Evolutionary conservation across 2,113 vertebrate species (phyloP), one percentile per base, ranked within the genome.

Genomic region (Periophthalmodon schlosseri): DNA sequence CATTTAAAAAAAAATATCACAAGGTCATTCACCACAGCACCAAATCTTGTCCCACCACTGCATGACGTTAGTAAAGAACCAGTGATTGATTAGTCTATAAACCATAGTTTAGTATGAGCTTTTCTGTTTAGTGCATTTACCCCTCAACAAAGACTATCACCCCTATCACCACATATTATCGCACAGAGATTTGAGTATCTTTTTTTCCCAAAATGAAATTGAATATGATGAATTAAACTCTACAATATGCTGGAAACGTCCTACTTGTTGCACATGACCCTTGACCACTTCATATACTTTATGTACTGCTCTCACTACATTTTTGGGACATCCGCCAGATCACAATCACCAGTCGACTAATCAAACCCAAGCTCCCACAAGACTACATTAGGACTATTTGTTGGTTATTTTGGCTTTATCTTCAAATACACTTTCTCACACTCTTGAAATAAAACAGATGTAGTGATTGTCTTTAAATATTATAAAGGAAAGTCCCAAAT

Each of bases 271-370:
- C 73, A 80, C 68, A 33, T 74, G 77, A 70, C 79, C 83, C 79
- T 77, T 76, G 77, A 86, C 79, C 75, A 50, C 71, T 80, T 67
- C 68, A 77, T 78, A 75, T 78, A 80, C 70, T 83, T 70, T 13
- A 65, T 61, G 20, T 82, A 73, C 50, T 33, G 68, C 28, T 71
- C 77, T 75, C 69, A 60, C 63, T 83, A 74, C 76, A 46, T 69
- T 83, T 83, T 74, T 75, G 72, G 80, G 87, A 90, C 20, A 18
- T 73, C 54, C 69, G 85, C 92, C 90, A 93, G 78, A 89, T 81
- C 71, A 83, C 86, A 90, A 90, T 93, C 85, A 91, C 78, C 70
- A 24, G 79, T 67, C 76, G 77, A 82, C 78, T 81, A 76, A 69
- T 93, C 87, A 88, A 79, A 86, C n/a, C n/a, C 70, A 76, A 79